Base-by-base conservation (phyloP, 2,888 invertebrate genomes). In the Netelia fuscicornis region DNA sequence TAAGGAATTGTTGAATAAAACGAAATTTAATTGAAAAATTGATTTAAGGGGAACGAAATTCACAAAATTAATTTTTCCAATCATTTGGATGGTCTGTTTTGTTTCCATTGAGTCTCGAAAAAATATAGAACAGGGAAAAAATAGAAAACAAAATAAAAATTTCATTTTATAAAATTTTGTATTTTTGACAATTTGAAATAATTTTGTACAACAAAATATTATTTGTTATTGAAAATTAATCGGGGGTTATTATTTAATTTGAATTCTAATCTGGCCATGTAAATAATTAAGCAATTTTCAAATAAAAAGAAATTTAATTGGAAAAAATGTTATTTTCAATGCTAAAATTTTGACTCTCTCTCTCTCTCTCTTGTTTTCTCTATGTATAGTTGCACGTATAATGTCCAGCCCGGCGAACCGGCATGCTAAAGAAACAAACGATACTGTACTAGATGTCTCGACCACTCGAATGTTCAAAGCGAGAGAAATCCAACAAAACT, bases 391-490 rank as follows among this genome's bases (percentile, higher is more conserved):
- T 48, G 11, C 48, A 48, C 3, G 13, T 13, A 13, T 2, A 13
- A 48, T 10, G 48, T 48, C 10, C 2, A 13, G 44, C 1, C 13
- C 25, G 44, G 72, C 30, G 60, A 8, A 44, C 17, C 58, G 44
- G 56, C 56, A 71, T 52, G 8, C 9, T 25, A 3, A 6, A 48
- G 48, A 74, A 74, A 60, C 25, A 60, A 74, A 74, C 25, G 30
- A 37, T 60, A n/a, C n/a, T 17, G 60, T 20, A 6, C 56, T 20
- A 20, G 6, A 58, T 42, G 60, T 60, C 30, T 23, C 23, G 37
- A 74, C 44, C 56, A 48, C 48, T 67, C 48, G 72, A 44, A 74
- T 60, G 44, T 62, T 48, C 60, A 25, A 44, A 62, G n/a, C 56
- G 13, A 56, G 71, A 37, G 56, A 56, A 37, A 56, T 71, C 17